A percentile compares a stretch with the other conserved stretches of the same genome.
Conservation (phyloP, 2,797 vertebrate genomes). For the Sebastiscus albofasciatus region DNA sequence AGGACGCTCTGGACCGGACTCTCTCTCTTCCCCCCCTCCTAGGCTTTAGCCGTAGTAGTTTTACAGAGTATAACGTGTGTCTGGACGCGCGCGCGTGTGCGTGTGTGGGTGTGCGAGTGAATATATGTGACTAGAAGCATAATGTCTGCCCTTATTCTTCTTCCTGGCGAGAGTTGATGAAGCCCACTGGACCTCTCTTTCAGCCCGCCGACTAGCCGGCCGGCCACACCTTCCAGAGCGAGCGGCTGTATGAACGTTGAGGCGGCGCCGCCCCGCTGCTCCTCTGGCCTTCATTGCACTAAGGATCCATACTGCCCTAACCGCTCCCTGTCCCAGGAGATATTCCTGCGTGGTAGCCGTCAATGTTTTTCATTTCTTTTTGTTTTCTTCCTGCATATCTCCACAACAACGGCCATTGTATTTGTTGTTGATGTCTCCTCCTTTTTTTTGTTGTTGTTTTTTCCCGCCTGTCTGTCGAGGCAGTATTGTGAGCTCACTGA, state of each 20-base stretch:
- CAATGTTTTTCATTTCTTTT: slow-evolving; percentile 29
- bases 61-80: slow-evolving; percentile 63
- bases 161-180: slow-evolving; percentile 56
- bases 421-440: slow-evolving; percentile 42
- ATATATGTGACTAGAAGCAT: slow-evolving; percentile 53
- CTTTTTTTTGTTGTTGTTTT: neutral
- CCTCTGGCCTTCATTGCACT: slow-evolving; percentile 83
- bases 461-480: slow-evolving; percentile 39
- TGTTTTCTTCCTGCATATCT: slow-evolving; percentile 53
- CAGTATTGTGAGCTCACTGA: slow-evolving; percentile 69
- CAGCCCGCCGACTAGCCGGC: slow-evolving; percentile 40
- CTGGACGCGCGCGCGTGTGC: slow-evolving; percentile 13
- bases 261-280: slow-evolving; percentile 44
- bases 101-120: slow-evolving; percentile 21
- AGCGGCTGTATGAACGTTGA: slow-evolving; percentile 40
- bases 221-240: slow-evolving; percentile 61
- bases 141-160: slow-evolving; percentile 60
- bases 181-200: slow-evolving; percentile 60
- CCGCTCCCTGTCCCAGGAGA: slow-evolving; percentile 62
- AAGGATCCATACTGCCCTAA: slow-evolving; percentile 80
- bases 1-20: slow-evolving; percentile 67
- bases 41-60: slow-evolving; percentile 70
- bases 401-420: slow-evolving; percentile 53
- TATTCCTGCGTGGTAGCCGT: slow-evolving; percentile 62
- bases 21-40: slow-evolving; percentile 23